Conservation (phyloP, 37 sponge, comb jelly and placozoan species). For the Spongilla lacustris region DNA sequence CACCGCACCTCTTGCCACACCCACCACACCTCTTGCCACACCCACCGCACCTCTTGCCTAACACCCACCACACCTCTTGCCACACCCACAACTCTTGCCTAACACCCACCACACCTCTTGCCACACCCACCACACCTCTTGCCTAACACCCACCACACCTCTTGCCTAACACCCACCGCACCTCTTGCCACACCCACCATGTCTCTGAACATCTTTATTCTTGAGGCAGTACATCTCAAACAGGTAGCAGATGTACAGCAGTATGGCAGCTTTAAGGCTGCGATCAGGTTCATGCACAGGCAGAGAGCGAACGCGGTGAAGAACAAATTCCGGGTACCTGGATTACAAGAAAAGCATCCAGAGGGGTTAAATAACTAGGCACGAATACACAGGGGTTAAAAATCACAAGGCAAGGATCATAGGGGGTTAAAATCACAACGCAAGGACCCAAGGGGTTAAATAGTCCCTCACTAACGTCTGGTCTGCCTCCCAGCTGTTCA, state of each 20-base stretch:
- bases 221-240: conserved; percentile 33
- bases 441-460: neutral
- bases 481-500: conserved; percentile 36
- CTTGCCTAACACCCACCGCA: neutral
- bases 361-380: neutral
- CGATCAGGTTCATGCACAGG: conserved; percentile 30
- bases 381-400: neutral
- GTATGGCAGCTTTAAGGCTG: conserved; percentile 22
- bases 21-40: neutral
- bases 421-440: neutral
- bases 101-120: no score
- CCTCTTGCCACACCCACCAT: neutral
- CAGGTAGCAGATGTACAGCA: conserved; percentile 44
- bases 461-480: conserved; percentile 19
- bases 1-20: no score
- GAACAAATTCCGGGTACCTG: conserved; percentile 57
- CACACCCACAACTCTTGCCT: neutral
- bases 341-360: neutral
- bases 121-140: neutral
- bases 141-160: neutral
- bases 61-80: neutral
- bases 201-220: conserved; percentile 12
- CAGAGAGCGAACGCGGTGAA: conserved; percentile 32
- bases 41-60: neutral
- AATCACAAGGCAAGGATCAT: neutral